A percentile compares a stretch with the other conserved stretches of the same genome.
Conservation (phyloP, 2,888 invertebrate species). For the Papilio demoleus region DNA sequence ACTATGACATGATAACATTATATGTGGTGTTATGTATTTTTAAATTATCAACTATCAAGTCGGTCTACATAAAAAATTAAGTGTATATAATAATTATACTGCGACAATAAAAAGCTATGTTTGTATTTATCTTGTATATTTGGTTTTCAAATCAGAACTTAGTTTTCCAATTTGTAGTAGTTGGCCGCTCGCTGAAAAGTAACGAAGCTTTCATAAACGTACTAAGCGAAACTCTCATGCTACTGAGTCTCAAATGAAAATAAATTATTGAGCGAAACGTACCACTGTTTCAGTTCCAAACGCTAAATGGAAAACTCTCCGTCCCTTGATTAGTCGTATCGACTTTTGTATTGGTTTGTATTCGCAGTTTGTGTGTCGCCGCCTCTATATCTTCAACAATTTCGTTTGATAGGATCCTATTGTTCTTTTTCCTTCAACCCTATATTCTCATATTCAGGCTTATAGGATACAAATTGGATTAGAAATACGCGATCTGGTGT, state of each 20-base stretch:
- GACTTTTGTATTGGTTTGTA: slow-evolving; percentile 40
- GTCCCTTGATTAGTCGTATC: slow-evolving; percentile 38
- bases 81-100: too few species aligned
- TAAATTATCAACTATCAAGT: too few species aligned
- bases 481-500: slow-evolving; percentile 58
- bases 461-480: slow-evolving; percentile 67
- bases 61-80: not conserved
- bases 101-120: too few species aligned
- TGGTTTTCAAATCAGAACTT: not conserved
- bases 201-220: slow-evolving; percentile 3
- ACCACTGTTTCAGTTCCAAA: slow-evolving; percentile 25
- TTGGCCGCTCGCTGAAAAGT: not conserved
- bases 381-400: slow-evolving; percentile 54
- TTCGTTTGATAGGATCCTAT: slow-evolving; percentile 59
- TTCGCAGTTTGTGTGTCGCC: slow-evolving; percentile 50
- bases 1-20: too few species aligned
- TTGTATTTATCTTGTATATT: not conserved
- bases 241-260: slow-evolving; percentile 19
- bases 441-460: slow-evolving; percentile 61
- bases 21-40: too few species aligned
- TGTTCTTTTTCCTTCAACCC: slow-evolving; percentile 55
- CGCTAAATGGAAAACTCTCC: slow-evolving; percentile 36
- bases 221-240: slow-evolving; percentile 12
- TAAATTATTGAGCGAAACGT: slow-evolving; percentile 26
- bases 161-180: not conserved